Conservation (phyloP, 2,888 invertebrate species). For the Automeris io region DNA sequence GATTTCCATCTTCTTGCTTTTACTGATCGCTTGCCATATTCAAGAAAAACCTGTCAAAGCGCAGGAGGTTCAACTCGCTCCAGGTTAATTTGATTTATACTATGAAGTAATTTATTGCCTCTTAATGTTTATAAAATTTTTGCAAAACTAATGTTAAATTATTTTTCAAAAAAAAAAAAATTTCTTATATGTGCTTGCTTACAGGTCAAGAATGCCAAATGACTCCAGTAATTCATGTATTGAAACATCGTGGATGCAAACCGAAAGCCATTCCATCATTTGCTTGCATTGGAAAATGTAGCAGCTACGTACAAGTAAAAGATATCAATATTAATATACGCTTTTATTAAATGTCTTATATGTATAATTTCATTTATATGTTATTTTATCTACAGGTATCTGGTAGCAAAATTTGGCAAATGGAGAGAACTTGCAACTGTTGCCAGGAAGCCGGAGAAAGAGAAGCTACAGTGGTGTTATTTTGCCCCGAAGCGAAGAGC, state of each 20-base stretch:
- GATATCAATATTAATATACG: background rate
- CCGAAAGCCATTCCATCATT: slow-evolving; percentile 96
- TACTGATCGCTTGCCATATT: slow-evolving; percentile 34
- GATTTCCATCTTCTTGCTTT: slow-evolving; percentile 25
- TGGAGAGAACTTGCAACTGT: slow-evolving; percentile 96
- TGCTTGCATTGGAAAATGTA: slow-evolving; percentile 93
- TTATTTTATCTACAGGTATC: slow-evolving; percentile 81
- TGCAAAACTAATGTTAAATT: too few relatives aligned
- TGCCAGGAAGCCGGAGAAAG: slow-evolving; percentile 96
- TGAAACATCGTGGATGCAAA: slow-evolving; percentile 93
- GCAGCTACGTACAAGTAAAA: slow-evolving; percentile 96
- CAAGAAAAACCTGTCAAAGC: slow-evolving; percentile 37
- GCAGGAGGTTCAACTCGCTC: slow-evolving; percentile 50
- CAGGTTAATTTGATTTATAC: slow-evolving; percentile 35
- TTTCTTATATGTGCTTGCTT: too few relatives aligned
- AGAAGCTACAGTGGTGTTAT: slow-evolving; percentile 91
- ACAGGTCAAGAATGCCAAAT: slow-evolving; percentile 89
- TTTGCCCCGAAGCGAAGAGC: slow-evolving; percentile 92
- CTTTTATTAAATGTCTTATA: background rate
- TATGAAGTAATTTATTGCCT: background rate
- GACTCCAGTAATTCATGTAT: slow-evolving; percentile 93
- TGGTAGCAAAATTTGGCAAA: slow-evolving; percentile 97
- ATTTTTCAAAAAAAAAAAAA: too few relatives aligned
- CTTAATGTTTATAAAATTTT: too few relatives aligned
- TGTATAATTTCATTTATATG: background rate